Conservation (phyloP, 1,140 invertebrate genomes). For the Euwallacea similis region DNA sequence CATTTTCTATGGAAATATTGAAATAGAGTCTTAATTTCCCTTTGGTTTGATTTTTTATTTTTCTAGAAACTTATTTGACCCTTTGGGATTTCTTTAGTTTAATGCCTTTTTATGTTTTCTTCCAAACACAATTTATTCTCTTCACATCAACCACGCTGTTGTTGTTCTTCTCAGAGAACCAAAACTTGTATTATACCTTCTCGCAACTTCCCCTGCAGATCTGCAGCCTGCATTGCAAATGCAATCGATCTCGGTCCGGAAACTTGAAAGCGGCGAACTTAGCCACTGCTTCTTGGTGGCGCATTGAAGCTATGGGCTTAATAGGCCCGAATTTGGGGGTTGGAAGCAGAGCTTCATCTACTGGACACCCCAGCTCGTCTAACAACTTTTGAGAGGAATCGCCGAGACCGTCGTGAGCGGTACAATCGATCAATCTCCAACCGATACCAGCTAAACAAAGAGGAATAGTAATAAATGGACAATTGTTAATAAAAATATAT, state of each 20-base stretch:
- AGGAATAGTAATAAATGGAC: slow-evolving; percentile 44
- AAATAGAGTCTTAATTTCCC: no score
- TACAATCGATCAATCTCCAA: slow-evolving; percentile 70
- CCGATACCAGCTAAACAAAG: slow-evolving; percentile 61
- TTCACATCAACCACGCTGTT: no score
- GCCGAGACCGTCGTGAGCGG: slow-evolving; percentile 72
- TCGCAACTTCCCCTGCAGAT: slow-evolving; percentile 69
- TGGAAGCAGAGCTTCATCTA: slow-evolving; percentile 68
- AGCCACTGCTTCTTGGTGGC: slow-evolving; percentile 61
- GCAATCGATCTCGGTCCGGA: slow-evolving; percentile 71
- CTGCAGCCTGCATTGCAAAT: slow-evolving; percentile 67
- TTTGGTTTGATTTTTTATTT: no score
- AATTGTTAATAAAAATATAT: neutral
- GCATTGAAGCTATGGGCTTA: slow-evolving; percentile 55
- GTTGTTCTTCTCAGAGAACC: no score
- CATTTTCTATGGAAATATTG: no score
- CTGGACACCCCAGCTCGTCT: slow-evolving; percentile 70
- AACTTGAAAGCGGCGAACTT: slow-evolving; percentile 79
- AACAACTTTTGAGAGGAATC: slow-evolving; percentile 69
- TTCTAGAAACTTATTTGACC: no score
- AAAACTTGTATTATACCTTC: slow-evolving; percentile 50
- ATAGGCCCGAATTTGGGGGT: slow-evolving; percentile 49
- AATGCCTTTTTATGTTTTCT: no score
- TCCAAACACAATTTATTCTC: no score
- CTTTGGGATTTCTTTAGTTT: no score